Conservation (phyloP, 2,113 vertebrate species). For the Setophaga petechia region DNA sequence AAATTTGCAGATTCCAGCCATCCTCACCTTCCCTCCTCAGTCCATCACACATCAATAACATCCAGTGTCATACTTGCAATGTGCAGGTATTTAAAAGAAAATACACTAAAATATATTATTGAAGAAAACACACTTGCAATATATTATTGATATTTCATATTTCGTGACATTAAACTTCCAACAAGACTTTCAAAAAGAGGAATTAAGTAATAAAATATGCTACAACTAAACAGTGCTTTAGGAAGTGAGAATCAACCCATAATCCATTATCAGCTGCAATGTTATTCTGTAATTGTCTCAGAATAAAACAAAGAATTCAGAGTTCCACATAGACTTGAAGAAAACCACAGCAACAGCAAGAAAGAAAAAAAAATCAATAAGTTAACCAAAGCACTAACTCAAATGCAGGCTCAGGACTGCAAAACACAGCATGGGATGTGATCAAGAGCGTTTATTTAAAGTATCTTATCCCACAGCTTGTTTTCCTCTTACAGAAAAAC, state of each 20-base stretch:
- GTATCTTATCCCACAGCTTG: background rate
- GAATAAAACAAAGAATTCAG: background rate
- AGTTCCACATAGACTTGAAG: background rate
- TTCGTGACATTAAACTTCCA: background rate
- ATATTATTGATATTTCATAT: background rate
- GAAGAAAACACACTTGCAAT: background rate
- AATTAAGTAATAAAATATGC: background rate
- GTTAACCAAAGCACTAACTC: background rate
- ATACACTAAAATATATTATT: rapidly evolving
- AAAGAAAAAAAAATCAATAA: background rate
- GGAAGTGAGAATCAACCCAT: background rate
- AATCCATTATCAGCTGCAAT: background rate
- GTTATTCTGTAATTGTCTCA: background rate
- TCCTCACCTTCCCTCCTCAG: background rate
- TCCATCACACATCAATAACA: background rate
- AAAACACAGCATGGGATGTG: background rate
- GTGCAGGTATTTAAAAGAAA: background rate
- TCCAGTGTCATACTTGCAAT: background rate
- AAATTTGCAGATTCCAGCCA: background rate
- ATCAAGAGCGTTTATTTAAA: background rate
- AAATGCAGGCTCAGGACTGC: background rate
- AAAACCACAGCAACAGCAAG: background rate
- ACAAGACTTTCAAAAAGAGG: background rate
- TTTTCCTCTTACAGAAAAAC: background rate
- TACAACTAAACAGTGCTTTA: background rate